These are phyloP conservation scores for Achlya flavicornis DNA, from an alignment of 2,888 invertebrate species.

Conservation along the genomic window DNA sequence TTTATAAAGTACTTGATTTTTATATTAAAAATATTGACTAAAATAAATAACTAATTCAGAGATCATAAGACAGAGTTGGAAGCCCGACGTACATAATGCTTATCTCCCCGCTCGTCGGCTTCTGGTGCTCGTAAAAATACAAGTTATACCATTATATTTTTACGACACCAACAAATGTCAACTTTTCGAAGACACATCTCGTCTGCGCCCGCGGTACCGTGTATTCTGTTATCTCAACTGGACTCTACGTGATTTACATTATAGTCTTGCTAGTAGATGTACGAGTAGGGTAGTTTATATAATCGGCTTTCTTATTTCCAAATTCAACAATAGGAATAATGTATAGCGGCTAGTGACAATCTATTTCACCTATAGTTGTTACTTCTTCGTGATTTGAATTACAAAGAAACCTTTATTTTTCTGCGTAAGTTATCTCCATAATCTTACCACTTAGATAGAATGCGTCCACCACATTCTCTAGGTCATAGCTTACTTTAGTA, in stretches of 20 bases:
- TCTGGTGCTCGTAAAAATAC: conserved; percentile 73
- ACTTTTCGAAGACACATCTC: conserved; percentile 67
- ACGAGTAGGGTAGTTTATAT: no score
- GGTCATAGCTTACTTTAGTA: no score
- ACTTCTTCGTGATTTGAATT: no score
- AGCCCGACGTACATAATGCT: conserved; percentile 34
- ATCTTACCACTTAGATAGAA: no score
- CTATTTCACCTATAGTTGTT: no score
- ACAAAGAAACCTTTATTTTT: no score
- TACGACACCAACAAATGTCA: conserved; percentile 78
- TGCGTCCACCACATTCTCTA: no score
- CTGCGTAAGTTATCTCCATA: no score
- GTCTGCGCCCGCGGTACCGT: conserved; percentile 32
- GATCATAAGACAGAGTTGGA: background rate
- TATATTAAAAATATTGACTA: background rate
- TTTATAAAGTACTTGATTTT: no score
- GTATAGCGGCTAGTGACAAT: no score
- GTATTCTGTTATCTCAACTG: conserved; percentile 54
- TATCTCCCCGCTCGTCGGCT: conserved; percentile 59
- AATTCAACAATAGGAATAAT: no score
- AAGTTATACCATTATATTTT: conserved; percentile 79
- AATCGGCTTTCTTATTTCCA: no score
- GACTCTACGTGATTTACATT: conserved; percentile 23
- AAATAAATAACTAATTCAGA: conserved; percentile 14
- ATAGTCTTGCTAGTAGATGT: background rate